Percentiles rank a stretch among this genome's conserved stretches.
Conservation (phyloP, 1,140 invertebrate species). For the Pectinophora gossypiella region DNA sequence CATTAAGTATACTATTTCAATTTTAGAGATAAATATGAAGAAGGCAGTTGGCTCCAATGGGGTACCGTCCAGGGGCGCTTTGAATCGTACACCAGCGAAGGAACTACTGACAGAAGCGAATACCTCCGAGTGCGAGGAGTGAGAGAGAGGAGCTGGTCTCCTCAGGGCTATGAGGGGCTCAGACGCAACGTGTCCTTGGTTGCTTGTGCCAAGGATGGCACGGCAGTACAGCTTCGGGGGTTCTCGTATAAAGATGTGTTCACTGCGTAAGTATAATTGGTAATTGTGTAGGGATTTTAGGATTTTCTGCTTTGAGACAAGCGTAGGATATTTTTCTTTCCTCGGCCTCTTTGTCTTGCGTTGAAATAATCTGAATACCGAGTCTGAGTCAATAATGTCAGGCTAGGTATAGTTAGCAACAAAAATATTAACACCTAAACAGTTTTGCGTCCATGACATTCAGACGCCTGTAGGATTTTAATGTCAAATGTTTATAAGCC, state of each 20-base stretch:
- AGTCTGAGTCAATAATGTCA: too few species aligned
- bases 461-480: too few species aligned
- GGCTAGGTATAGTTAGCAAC: too few species aligned
- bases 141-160: conserved; percentile 56
- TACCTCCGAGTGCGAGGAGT: conserved; percentile 72
- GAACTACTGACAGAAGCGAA: conserved; percentile 25
- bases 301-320: too few species aligned
- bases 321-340: too few species aligned
- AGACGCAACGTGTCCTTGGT: conserved; percentile 43
- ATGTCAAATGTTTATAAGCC: too few species aligned
- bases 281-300: too few species aligned
- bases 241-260: conserved; percentile 56
- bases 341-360: too few species aligned
- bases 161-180: conserved; percentile 26
- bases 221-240: conserved; percentile 54
- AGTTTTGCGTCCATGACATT: too few species aligned
- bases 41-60: conserved; percentile 50
- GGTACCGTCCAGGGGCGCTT: conserved; percentile 51
- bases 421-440: too few species aligned
- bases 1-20: too few species aligned
- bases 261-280: conserved; percentile 62
- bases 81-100: conserved; percentile 33
- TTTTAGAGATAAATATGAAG: conserved; percentile 36
- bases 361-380: too few species aligned
- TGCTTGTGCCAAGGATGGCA: conserved; percentile 56